A percentile compares a stretch with the other conserved stretches of the same genome.
Conservation (phyloP, 2,113 vertebrate genomes). For the Hassar affinis region DNA sequence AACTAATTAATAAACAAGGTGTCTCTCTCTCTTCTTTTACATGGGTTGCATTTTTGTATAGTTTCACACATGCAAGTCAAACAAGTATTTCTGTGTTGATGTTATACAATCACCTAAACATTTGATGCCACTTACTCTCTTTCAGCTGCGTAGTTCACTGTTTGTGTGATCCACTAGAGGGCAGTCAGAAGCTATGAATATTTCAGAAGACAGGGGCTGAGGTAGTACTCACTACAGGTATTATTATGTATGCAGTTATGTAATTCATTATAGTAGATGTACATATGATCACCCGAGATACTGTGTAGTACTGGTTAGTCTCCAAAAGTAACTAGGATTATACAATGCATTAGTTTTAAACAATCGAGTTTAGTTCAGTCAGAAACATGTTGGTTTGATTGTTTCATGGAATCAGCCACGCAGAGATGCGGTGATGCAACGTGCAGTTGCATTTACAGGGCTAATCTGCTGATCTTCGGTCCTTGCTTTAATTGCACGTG, state of each 20-base stretch:
- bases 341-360: no score
- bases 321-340: not conserved
- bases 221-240: not conserved
- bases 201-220: not conserved
- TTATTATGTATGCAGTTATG: not conserved
- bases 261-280: not conserved
- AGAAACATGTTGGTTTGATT: not conserved
- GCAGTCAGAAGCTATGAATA: not conserved
- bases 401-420: slow-evolving; percentile 15
- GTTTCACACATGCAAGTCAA: not conserved
- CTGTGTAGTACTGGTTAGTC: not conserved
- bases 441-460: slow-evolving; percentile 23
- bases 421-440: not conserved
- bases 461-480: slow-evolving; percentile 31
- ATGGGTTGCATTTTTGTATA: not conserved
- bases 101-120: no score
- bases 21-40: not conserved
- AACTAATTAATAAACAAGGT: not conserved
- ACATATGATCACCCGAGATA: not conserved
- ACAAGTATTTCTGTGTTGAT: not conserved
- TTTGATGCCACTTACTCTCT: not conserved
- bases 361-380: no score
- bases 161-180: slow-evolving; percentile 5
- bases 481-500: slow-evolving; percentile 31
- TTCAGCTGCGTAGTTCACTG: not conserved